These are phyloP conservation scores for Osmerus mordax DNA, from an alignment of 2,113 vertebrate species.

Conservation along the genomic window DNA sequence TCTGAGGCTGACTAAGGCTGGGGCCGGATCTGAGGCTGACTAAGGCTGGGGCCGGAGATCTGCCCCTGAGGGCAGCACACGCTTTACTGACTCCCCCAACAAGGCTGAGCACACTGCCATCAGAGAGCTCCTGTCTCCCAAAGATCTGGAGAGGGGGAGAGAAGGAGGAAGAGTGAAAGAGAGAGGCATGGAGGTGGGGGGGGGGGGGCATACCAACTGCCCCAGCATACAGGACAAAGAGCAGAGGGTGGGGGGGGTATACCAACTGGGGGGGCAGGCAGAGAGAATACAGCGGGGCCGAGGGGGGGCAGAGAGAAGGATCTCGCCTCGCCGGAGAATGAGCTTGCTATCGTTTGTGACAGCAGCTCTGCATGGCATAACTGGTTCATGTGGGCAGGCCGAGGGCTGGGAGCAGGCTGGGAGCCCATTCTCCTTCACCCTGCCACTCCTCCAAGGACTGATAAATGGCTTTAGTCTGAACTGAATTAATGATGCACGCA, in stretches of 20 bases:
- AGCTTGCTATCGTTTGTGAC: conserved; percentile 33
- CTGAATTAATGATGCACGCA: conserved; percentile 63
- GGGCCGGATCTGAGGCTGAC: no score
- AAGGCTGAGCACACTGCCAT: no score
- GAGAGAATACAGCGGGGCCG: no score
- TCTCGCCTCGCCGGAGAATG: conserved; percentile 20
- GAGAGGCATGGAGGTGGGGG: no score
- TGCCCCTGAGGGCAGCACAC: conserved; percentile 11
- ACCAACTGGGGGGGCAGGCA: no score
- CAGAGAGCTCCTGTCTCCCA: no score
- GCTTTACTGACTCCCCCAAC: background rate
- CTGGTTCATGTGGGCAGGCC: conserved; percentile 6
- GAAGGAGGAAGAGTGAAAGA: no score
- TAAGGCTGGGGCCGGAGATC: background rate
- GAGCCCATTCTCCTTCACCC: conserved; percentile 36
- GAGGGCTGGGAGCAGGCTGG: no score
- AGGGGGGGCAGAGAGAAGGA: background rate
- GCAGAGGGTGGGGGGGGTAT: no score
- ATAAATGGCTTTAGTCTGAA: conserved; percentile 56
- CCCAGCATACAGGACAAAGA: no score
- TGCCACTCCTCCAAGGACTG: conserved; percentile 39
- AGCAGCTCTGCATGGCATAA: conserved; percentile 34
- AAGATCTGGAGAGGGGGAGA: no score
- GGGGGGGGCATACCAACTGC: no score
- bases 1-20: conserved; percentile 19